phyloP scores from a whole-genome alignment of 2,113 vertebrate genomes.

The Macquaria ambigua region DNA sequence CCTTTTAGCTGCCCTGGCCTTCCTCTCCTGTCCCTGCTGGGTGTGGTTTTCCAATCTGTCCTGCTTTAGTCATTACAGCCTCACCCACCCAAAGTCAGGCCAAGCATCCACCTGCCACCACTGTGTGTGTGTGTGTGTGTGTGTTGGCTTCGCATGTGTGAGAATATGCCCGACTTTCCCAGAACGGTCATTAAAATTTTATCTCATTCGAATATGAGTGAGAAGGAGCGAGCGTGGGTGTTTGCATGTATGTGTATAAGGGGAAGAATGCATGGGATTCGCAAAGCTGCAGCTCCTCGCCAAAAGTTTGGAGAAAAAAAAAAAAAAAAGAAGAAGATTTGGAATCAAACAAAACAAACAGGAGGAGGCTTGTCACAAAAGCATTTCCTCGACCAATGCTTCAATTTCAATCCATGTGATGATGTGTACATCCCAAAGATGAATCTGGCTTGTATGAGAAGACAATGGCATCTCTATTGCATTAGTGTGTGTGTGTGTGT shows the following conservation, averaged over 20 bases:
- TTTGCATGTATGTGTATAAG: constrained; percentile 30
- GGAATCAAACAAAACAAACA: constrained; percentile 22
- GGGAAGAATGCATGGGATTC: constrained; percentile 30
- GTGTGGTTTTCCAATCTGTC: constrained; percentile 73
- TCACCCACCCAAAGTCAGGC: constrained; percentile 46
- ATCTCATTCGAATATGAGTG: constrained; percentile 61
- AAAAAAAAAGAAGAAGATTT: background rate
- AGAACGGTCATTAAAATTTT: constrained; percentile 62
- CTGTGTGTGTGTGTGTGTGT: background rate
- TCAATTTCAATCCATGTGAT: constrained; percentile 14
- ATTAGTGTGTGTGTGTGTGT: constrained; percentile 20
- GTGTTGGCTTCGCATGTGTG: background rate
- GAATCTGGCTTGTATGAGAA: constrained; percentile 31
- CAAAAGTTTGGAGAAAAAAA: background rate
- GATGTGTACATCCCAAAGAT: constrained; percentile 36
- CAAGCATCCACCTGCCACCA: constrained; percentile 63
- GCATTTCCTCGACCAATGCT: constrained; percentile 24
- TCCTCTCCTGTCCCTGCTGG: constrained; percentile 61
- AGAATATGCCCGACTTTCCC: constrained; percentile 46
- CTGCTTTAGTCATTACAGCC: constrained; percentile 72
- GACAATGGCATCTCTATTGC: constrained; percentile 52
- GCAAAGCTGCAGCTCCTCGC: constrained; percentile 3
- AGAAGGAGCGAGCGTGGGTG: constrained; percentile 46
- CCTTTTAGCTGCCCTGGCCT: constrained; percentile 50
- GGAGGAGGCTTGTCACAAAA: constrained; percentile 23